Conservation (phyloP, 2,888 invertebrate genomes). For the Leucoma salicis region DNA sequence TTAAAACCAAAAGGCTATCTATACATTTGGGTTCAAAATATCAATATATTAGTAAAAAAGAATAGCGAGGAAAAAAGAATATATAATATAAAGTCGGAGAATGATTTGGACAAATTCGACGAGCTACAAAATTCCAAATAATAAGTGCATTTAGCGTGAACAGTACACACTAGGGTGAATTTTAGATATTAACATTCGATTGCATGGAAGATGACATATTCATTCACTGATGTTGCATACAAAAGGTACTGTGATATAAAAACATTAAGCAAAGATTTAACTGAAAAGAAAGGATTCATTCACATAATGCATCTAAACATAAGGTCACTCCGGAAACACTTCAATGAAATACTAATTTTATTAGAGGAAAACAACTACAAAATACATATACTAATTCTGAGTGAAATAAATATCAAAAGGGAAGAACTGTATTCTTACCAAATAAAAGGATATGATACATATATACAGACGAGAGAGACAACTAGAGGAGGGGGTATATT, state of each 20-base stretch:
- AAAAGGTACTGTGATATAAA: constrained; percentile 1
- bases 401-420: constrained; percentile 1
- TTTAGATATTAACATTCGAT: constrained; percentile 5
- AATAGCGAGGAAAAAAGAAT: constrained; percentile 12
- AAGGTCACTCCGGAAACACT: constrained; percentile 4
- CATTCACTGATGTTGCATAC: neutral
- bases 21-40: constrained; percentile 16
- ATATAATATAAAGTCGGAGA: constrained; percentile 6
- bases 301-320: constrained; percentile 3
- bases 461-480: neutral
- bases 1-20: constrained; percentile 5
- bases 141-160: neutral
- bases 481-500: constrained; percentile 2
- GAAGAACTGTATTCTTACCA: constrained; percentile 1
- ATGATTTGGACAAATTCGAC: constrained; percentile 1
- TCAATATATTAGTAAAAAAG: constrained; percentile 12
- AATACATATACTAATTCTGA: neutral
- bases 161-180: constrained; percentile 2
- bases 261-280: neutral
- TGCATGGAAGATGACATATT: neutral
- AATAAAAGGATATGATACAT: neutral
- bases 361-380: neutral
- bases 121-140: neutral
- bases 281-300: neutral
- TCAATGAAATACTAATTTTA: constrained; percentile 2